Percentiles rank a stretch among this genome's conserved stretches.
Conservation (phyloP, 2,113 vertebrate genomes). For the Aspiorhynchus laticeps region DNA sequence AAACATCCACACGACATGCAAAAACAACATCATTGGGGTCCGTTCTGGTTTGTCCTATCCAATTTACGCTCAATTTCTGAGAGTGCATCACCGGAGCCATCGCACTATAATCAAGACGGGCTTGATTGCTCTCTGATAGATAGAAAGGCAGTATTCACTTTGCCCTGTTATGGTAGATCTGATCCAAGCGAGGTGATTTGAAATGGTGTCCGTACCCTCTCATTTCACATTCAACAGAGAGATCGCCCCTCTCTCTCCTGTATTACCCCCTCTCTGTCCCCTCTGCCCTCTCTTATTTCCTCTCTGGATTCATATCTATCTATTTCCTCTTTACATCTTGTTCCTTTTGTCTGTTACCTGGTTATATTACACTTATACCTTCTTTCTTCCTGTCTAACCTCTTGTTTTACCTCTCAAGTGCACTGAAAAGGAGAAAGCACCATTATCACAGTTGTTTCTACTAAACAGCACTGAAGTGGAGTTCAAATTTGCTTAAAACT, state of each 20-base stretch:
- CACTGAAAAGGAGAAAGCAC: not conserved
- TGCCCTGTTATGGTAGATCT: constrained; percentile 8
- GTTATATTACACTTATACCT: not conserved
- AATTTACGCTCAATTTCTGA: not conserved
- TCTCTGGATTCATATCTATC: not conserved
- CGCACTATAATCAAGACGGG: not conserved
- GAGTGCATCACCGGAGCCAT: constrained; percentile 18
- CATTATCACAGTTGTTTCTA: not conserved
- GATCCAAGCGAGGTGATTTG: constrained; percentile 22
- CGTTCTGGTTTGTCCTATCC: not conserved
- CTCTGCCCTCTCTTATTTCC: constrained; percentile 1
- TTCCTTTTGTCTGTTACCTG: not conserved
- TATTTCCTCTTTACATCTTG: constrained; percentile 10
- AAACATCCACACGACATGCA: constrained; percentile 54
- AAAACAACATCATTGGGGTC: not conserved
- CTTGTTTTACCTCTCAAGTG: not conserved
- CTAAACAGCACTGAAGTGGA: too few relatives aligned
- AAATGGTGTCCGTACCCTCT: not conserved
- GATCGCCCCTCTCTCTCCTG: not conserved
- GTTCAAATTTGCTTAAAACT: too few relatives aligned
- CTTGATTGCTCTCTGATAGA: not conserved
- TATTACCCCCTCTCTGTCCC: not conserved
- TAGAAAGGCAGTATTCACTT: constrained; percentile 18
- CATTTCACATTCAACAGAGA: constrained; percentile 19
- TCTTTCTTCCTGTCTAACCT: constrained; percentile 1